Percentiles rank a stretch among this genome's conserved stretches.
phyloP scores from a whole-genome alignment of 2,113 vertebrate genomes.

The Caranx melampygus region DNA sequence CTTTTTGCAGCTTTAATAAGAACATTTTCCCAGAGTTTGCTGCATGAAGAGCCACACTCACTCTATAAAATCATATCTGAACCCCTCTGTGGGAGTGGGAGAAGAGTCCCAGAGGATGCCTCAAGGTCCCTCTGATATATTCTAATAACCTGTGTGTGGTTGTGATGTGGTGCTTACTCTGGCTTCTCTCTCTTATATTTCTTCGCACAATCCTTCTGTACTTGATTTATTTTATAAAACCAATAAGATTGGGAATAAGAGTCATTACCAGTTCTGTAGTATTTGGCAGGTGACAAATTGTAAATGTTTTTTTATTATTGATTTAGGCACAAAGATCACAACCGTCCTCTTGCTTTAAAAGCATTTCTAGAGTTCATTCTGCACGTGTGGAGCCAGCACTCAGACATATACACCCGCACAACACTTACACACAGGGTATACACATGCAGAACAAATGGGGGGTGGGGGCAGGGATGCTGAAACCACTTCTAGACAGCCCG shows the following conservation, averaged over 20 bases:
- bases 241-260: neutral
- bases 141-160: neutral
- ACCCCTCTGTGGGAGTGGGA: no score
- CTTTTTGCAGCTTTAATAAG: no score
- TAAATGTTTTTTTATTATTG: neutral
- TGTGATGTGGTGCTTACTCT: neutral
- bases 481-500: conserved; percentile 64
- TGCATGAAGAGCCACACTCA: no score
- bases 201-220: neutral
- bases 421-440: neutral
- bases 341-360: conserved; percentile 1
- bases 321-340: neutral
- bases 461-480: conserved; percentile 58
- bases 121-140: neutral
- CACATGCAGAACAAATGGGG: conserved; percentile 33
- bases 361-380: conserved; percentile 2
- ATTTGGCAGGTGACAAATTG: neutral
- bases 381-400: conserved; percentile 13
- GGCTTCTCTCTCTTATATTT: neutral
- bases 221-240: neutral
- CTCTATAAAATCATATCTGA: no score
- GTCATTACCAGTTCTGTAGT: neutral
- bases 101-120: neutral
- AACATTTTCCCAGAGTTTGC: no score
- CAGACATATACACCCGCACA: conserved; percentile 5